phyloP scores from a whole-genome alignment of 2,113 vertebrate genomes.

The Alexandromys fortis region DNA sequence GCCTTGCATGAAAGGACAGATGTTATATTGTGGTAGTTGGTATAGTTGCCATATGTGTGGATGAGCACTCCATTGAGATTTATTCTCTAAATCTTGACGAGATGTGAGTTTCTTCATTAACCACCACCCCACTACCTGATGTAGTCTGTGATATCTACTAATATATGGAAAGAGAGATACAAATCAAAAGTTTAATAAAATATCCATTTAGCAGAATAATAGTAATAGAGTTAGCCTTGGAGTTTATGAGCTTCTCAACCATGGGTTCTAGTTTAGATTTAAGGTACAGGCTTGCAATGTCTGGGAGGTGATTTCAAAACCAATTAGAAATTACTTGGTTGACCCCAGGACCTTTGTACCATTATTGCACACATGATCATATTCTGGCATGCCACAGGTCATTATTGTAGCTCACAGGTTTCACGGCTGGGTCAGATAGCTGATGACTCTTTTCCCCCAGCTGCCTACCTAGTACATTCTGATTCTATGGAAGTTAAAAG shows the following conservation, averaged over 20 bases:
- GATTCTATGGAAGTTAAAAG: too few relatives aligned
- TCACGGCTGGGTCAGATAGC: not conserved
- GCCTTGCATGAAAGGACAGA: not conserved
- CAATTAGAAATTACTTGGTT: not conserved
- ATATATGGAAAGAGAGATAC: not conserved
- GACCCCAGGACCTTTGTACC: not conserved
- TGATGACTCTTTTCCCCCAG: not conserved
- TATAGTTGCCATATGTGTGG: not conserved
- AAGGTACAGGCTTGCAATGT: too few relatives aligned
- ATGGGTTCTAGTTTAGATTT: not conserved
- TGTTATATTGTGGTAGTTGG: not conserved
- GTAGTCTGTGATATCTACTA: too few relatives aligned
- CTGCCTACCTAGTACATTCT: not conserved
- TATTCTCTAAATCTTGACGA: not conserved
- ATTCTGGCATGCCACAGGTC: not conserved
- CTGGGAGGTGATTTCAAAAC: not conserved
- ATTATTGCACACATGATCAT: too few relatives aligned
- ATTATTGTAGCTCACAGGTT: not conserved
- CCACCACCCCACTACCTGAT: too few relatives aligned
- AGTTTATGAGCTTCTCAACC: not conserved
- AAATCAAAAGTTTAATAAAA: not conserved
- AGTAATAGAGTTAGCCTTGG: not conserved
- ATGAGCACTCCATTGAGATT: not conserved
- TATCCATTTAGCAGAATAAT: not conserved
- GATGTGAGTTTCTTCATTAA: not conserved